Base-by-base conservation (phyloP, 2,888 invertebrate species). In the Heliconius sara region DNA sequence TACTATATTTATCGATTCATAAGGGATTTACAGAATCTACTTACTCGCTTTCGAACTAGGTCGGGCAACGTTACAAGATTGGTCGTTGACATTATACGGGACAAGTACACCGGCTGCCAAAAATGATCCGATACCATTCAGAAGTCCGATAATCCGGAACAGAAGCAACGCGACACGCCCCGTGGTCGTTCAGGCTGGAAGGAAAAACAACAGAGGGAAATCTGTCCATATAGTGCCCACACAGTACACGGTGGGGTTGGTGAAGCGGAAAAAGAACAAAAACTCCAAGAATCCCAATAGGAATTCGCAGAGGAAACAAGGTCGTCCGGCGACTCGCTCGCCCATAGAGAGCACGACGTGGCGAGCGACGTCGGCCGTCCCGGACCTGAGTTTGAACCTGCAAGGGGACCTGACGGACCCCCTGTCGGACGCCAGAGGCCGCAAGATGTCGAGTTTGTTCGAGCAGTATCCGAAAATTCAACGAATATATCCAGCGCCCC, bases 41-140 rank as follows among this genome's bases (percentile, higher is more conserved):
- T 85, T 65, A 79, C 81, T 85, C 80, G 83, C 83, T 88, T 89
- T 88, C n/a, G 87, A 88, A 86, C 88, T 96, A 98, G 98, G 98
- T 93, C 97, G 98, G 91, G 98, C 98, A 81, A 97, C 97, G 84
- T 96, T 99, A 87, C 97, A 98, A 95, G 98, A 98, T 91, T 99
- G 99, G 99, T 98, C 98, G 82, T 96, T 99, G 91, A 97, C 98
- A 89, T 96, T 99, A 91, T 98, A 99, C 92, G 99, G 99, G 86
- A 99, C 99, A 80, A 97, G 96, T 82, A 95, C 93, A 82, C 95
- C 96, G 80, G 96, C 96, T 76, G 95, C 96, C 88, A 96, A 96
- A 91, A 96, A 95, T 87, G 97, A 96, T 89, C 96, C 96, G 27
- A 92, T 96, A 85, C 96, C 96, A 80, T 94, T 92, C 88, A 91